These are phyloP conservation scores for Timandra comae DNA, from an alignment of 2,888 invertebrate genomes.

Conservation along the genomic window DNA sequence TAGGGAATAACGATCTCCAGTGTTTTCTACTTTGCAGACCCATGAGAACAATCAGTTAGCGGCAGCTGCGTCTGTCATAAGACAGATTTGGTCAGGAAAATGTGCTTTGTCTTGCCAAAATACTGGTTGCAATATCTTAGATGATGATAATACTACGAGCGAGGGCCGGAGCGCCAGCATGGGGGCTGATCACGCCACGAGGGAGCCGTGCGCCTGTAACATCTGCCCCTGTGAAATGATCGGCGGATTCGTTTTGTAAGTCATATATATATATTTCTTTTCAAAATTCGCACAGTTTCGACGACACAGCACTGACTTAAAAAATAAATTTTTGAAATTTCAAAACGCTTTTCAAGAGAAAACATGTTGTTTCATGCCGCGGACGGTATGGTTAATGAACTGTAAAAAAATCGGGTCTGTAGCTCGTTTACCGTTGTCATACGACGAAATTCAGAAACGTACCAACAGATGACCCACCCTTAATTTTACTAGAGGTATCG, in stretches of 20 bases:
- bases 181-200: too few relatives aligned
- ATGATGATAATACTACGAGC: slow-evolving; percentile 2
- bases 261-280: not conserved
- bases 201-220: slow-evolving; percentile 35
- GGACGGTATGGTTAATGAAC: not conserved
- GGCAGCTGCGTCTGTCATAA: slow-evolving; percentile 33
- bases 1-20: too few relatives aligned
- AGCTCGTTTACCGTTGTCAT: too few relatives aligned
- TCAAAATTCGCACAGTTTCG: too few relatives aligned
- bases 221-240: slow-evolving; percentile 41
- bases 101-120: slow-evolving; percentile 36
- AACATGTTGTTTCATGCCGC: too few relatives aligned
- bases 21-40: slow-evolving; percentile 22
- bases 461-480: too few relatives aligned
- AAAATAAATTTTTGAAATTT: too few relatives aligned
- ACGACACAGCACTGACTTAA: too few relatives aligned
- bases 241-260: slow-evolving; percentile 32
- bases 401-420: too few relatives aligned
- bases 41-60: slow-evolving; percentile 26
- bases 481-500: too few relatives aligned
- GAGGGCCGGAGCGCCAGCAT: slow-evolving; percentile 1
- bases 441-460: too few relatives aligned
- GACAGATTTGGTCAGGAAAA: slow-evolving; percentile 42
- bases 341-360: too few relatives aligned
- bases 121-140: slow-evolving; percentile 13